A percentile compares a stretch with the other conserved stretches of the same genome.
Evolutionary conservation across 2,113 vertebrate species (phyloP).

Genomic region (Meles meles): DNA sequence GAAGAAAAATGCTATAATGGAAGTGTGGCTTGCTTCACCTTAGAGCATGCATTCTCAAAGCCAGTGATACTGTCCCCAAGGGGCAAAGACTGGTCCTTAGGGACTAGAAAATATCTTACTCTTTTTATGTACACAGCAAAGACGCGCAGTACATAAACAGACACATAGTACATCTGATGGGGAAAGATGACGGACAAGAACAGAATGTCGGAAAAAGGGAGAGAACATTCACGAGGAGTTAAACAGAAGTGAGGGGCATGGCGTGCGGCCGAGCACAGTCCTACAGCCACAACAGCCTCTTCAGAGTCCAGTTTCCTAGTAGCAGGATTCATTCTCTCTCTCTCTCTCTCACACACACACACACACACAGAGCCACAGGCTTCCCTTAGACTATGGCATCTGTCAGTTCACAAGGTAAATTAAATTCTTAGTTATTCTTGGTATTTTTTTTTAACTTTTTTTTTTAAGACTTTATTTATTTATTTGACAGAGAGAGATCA

Average conservation of each 20-base stretch:
- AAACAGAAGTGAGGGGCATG: neutral
- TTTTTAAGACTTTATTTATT: too few species aligned
- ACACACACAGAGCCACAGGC: too few species aligned
- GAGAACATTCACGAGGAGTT: too few species aligned
- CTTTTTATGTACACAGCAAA: neutral
- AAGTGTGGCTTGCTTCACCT: neutral
- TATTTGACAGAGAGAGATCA: too few species aligned
- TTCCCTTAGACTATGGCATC: neutral
- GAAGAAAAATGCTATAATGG: neutral
- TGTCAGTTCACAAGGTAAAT: neutral
- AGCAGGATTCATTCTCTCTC: neutral
- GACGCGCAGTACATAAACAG: neutral
- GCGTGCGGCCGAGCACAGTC: neutral
- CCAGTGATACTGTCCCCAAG: neutral
- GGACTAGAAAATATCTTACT: neutral
- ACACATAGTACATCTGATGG: neutral
- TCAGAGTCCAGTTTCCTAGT: neutral
- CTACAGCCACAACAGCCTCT: rapidly evolving
- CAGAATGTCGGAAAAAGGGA: neutral
- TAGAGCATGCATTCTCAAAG: neutral
- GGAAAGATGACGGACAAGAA: neutral
- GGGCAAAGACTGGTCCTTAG: neutral
- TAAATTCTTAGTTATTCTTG: neutral
- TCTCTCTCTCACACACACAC: neutral
- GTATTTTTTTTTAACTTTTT: too few species aligned